phyloP scores from a whole-genome alignment of 2,888 invertebrate genomes.

The Acrobasis repandana region DNA sequence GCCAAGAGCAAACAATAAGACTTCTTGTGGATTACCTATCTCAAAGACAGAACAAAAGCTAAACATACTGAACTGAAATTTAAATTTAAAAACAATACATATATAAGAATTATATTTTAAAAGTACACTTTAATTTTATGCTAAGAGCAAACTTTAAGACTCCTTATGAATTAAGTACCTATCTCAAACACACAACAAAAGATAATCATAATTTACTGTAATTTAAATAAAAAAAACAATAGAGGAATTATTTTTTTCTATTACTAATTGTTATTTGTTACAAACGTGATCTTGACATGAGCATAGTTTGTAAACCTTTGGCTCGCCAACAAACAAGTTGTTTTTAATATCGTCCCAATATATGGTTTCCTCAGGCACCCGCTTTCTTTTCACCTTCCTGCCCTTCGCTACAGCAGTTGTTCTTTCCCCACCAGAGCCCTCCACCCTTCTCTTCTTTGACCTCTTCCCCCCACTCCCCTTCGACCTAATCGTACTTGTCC shows the following conservation, averaged over 20 bases:
- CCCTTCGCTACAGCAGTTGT: neutral
- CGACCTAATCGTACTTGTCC: neutral
- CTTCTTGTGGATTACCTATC: too few relatives aligned
- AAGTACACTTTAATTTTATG: too few relatives aligned
- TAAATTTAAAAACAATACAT: too few relatives aligned
- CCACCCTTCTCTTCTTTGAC: too few relatives aligned
- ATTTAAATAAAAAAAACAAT: neutral
- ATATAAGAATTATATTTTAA: too few relatives aligned
- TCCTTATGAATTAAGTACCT: too few relatives aligned
- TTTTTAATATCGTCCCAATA: slow-evolving; percentile 4
- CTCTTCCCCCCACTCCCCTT: neutral
- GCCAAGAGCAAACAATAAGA: too few relatives aligned
- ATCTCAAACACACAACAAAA: too few relatives aligned
- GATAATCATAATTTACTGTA: neutral
- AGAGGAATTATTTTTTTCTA: too few relatives aligned
- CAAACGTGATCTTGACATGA: slow-evolving; percentile 1
- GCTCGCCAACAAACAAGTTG: slow-evolving; percentile 8
- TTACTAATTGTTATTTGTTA: neutral
- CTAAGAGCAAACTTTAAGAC: too few relatives aligned
- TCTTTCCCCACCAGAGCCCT: neutral
- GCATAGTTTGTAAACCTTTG: slow-evolving; percentile 6
- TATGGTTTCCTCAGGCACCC: neutral
- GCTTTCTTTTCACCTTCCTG: neutral
- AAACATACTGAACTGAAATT: too few relatives aligned
- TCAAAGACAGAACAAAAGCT: too few relatives aligned